Evolutionary conservation across 2,888 invertebrate genomes (phyloP), one percentile per base, ranked within the genome.

Genomic region (Chrysodeixis includens): DNA sequence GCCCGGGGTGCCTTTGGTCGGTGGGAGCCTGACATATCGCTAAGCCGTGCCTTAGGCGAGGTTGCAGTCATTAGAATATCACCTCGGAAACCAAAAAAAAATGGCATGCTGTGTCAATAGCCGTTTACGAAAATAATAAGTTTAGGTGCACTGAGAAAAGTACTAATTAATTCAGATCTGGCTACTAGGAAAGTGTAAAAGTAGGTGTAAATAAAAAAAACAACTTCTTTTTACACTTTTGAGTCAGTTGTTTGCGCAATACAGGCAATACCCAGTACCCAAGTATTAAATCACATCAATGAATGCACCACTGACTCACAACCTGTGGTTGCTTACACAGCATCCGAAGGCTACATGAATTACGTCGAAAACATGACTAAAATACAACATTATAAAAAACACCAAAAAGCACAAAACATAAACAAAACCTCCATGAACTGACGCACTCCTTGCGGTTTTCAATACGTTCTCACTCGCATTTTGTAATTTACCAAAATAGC

Each of bases 401-500:
- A 61, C 52, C 55, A 62, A 65, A 54, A 51, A 65, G 26, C 12
- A 35, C 59, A 59, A 56, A 55, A 30, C 51, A 56, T 66, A 74
- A 69, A 74, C 74, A 76, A 74, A 71, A 76, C 67, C 68, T 30
- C 60, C 65, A 71, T 77, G 78, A 77, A 76, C 69, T 77, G 81
- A 79, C 72, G 75, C 81, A 76, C 58, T 64, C 46, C 57, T 62
- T 79, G 83, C 76, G 86, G 84, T 84, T 85, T 83, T 66, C 71
- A 75, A 70, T 73, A 54, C 69, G 75, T 78, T 78, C 76, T 83
- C 76, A 62, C 70, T 54, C 61, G 53, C 68, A 63, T 66, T 78
- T 74, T 64, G 76, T 71, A 75, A 76, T 65, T 60, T 61, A 82
- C 85, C 56, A 73, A 87, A 87, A 86, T 87, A 87, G 73, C 81